These are phyloP conservation scores for Stenodera caucasica DNA, from an alignment of 2,888 invertebrate genomes.

Conservation along the genomic window DNA sequence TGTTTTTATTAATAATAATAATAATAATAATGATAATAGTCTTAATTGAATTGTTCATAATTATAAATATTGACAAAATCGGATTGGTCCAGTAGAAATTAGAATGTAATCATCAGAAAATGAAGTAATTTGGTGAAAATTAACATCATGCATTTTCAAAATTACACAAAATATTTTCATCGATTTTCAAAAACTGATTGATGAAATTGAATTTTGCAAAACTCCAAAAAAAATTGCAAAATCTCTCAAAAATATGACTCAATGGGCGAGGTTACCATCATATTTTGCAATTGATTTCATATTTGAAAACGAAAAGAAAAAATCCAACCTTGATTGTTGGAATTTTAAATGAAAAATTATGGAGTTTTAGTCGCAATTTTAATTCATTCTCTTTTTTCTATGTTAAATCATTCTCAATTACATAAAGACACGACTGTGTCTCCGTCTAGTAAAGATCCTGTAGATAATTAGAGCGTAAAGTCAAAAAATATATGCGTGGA, in stretches of 20 bases:
- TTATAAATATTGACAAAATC: background rate
- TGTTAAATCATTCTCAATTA: background rate
- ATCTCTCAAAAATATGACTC: conserved; percentile 17
- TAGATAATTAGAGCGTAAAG: background rate
- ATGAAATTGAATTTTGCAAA: background rate
- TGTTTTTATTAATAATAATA: background rate
- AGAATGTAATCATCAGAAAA: background rate
- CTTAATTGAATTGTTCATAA: too few species aligned
- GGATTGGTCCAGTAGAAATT: background rate
- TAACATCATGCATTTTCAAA: background rate
- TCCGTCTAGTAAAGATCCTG: too few species aligned
- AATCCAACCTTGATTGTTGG: conserved; percentile 25
- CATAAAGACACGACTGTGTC: background rate
- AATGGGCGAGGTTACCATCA: conserved; percentile 26
- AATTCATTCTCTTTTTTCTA: too few species aligned
- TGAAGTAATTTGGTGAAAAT: background rate
- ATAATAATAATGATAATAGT: too few species aligned
- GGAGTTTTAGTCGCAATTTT: background rate
- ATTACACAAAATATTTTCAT: too few species aligned
- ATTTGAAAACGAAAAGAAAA: conserved; percentile 7
- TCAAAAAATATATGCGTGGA: background rate
- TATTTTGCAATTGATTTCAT: conserved; percentile 27
- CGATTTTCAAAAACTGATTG: too few species aligned
- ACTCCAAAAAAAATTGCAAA: too few species aligned
- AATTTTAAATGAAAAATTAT: conserved; percentile 26